Conservation (phyloP, 1,140 invertebrate genomes). For the Asobara japonica region DNA sequence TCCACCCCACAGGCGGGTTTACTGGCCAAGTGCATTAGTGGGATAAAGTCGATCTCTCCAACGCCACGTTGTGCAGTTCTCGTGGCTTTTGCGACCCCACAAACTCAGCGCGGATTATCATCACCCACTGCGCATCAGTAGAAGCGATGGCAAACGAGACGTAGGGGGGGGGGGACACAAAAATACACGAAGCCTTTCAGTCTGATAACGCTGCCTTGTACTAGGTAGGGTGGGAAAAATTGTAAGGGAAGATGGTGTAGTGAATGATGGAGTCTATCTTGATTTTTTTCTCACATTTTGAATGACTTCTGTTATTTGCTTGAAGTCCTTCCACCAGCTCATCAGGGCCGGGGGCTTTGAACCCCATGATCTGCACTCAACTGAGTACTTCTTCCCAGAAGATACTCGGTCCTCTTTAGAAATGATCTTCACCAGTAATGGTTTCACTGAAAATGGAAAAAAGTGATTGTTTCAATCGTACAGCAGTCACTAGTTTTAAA, state of each 20-base stretch:
- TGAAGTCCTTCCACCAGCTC: slow-evolving; percentile 83
- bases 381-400: slow-evolving; percentile 82
- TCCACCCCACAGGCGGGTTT: slow-evolving; percentile 24
- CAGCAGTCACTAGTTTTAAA: not conserved
- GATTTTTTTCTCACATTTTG: slow-evolving; percentile 76
- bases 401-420: slow-evolving; percentile 82
- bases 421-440: slow-evolving; percentile 79
- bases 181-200: slow-evolving; percentile 26
- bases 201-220: slow-evolving; percentile 28
- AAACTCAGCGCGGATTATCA: slow-evolving; percentile 38
- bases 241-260: slow-evolving; percentile 7
- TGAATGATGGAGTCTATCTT: not conserved
- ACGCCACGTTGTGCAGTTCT: slow-evolving; percentile 17
- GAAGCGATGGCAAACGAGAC: not conserved
- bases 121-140: slow-evolving; percentile 11
- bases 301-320: slow-evolving; percentile 78
- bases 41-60: slow-evolving; percentile 34
- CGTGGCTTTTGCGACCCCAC: slow-evolving; percentile 31
- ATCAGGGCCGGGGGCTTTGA: slow-evolving; percentile 85
- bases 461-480: not conserved
- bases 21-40: slow-evolving; percentile 43
- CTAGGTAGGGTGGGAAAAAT: not conserved
- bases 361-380: slow-evolving; percentile 84
- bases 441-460: slow-evolving; percentile 76
- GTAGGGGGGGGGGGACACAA: not conserved